Evolutionary conservation across 1,140 invertebrate species (phyloP), one percentile per base, ranked within the genome.

Genomic region (Microplitis mediator): DNA sequence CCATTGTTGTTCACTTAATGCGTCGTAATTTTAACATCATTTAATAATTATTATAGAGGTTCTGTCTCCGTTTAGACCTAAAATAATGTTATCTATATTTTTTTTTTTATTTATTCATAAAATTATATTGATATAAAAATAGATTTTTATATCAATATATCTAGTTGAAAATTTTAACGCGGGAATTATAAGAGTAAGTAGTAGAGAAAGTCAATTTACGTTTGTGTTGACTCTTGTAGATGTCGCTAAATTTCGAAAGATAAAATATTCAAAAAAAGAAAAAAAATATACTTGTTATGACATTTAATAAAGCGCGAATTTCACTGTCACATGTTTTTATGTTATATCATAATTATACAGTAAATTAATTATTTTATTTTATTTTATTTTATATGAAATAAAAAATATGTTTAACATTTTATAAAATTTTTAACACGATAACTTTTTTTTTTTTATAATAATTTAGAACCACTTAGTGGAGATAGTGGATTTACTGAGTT

Each of bases 401-500:
- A n/a, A n/a, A n/a, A n/a, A n/a, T n/a, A n/a, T n/a, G n/a, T n/a
- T n/a, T n/a, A n/a, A n/a, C n/a, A n/a, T n/a, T 45, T 9, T 3
- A 45, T 45, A 45, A 11, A 45, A 45, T 45, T 45, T 45, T 45
- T 45, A 9, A 45, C 39, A 6, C 5, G 6, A 8, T 0, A 45
- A 9, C 3, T 9, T 9, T 6, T 2, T 45, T 45, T 9, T 6
- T 45, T 45, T 45, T 68, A 16, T 65, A 13, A 50, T 32, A 77
- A 23, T 80, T 3, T 66, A 87, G 86, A 83, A 78, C 79, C 80
- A n/a, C 75, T 84, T 4, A 80, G 80, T 64, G 80, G 81, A 72
- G 84, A 85, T 66, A 84, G 81, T 70, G 82, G 81, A 31, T 86
- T 84, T 69, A 80, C 79, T 16, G 85, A 87, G 71, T 77, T 86